Percentiles rank a stretch among this genome's conserved stretches.
Evolutionary conservation across 1,140 invertebrate genomes (phyloP).

Genomic region (Grapholita molesta): DNA sequence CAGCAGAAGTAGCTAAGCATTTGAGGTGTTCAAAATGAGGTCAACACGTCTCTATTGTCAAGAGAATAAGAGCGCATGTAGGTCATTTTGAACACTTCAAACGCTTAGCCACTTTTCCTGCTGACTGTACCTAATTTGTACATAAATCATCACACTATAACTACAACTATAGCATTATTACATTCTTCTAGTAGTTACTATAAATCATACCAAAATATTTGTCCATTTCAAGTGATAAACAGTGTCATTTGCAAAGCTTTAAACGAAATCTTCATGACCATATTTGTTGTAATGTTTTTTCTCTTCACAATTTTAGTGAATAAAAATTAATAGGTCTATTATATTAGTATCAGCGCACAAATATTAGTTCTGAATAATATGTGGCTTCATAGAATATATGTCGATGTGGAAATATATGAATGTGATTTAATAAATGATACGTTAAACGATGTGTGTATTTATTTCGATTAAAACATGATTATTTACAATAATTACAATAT

Average conservation of each 20-base stretch:
- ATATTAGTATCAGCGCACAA: background rate
- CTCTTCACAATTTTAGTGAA: background rate
- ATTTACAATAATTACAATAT: too few species aligned
- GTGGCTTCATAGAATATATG: constrained; percentile 1
- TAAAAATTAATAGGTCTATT: background rate
- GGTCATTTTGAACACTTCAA: too few species aligned
- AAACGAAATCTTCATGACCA: constrained; percentile 23
- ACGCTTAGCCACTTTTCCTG: background rate
- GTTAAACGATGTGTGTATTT: constrained; percentile 20
- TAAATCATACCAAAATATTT: constrained; percentile 30
- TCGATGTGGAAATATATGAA: constrained; percentile 22
- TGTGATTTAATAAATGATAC: constrained; percentile 33
- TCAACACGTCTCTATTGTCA: too few species aligned
- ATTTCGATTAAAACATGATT: background rate
- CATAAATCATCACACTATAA: constrained; percentile 38
- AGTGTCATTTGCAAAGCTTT: constrained; percentile 44
- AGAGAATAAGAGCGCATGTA: too few species aligned
- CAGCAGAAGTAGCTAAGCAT: too few species aligned
- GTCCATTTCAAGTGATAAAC: constrained; percentile 18
- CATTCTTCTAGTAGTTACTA: too few species aligned
- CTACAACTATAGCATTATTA: constrained; percentile 4
- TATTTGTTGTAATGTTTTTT: background rate
- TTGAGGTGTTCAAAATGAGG: too few species aligned
- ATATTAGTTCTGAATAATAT: background rate
- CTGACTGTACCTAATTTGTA: constrained; percentile 24